These are phyloP conservation scores for Salvelinus alpinus DNA, from an alignment of 2,113 vertebrate species.

Conservation along the genomic window DNA sequence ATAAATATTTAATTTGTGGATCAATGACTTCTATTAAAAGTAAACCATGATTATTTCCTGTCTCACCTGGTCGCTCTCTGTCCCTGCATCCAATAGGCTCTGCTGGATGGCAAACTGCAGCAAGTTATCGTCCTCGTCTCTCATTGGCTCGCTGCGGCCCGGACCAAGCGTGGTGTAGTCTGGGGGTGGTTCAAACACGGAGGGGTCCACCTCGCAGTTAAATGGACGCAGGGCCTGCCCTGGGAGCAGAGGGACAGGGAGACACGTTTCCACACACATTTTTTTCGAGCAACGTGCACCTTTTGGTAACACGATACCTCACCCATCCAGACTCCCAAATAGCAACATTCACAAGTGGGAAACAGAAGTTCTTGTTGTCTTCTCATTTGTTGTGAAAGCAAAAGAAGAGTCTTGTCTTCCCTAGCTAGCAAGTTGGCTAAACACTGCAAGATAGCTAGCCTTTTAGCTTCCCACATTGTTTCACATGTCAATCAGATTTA, in stretches of 20 bases:
- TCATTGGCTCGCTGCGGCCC: slow-evolving; percentile 86
- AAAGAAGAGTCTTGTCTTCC: too few relatives aligned
- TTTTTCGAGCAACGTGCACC: too few relatives aligned
- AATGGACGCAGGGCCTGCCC: slow-evolving; percentile 70
- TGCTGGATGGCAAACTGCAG: slow-evolving; percentile 96
- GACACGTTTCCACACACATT: not conserved
- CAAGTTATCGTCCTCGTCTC: slow-evolving; percentile 90
- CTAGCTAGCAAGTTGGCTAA: too few relatives aligned
- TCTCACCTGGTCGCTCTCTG: slow-evolving; percentile 88
- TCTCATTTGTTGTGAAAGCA: too few relatives aligned
- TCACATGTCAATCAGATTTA: too few relatives aligned
- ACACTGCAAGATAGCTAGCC: too few relatives aligned
- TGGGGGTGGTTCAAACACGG: slow-evolving; percentile 86
- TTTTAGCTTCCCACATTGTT: too few relatives aligned
- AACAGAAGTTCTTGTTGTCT: too few relatives aligned
- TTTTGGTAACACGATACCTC: too few relatives aligned
- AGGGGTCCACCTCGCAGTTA: slow-evolving; percentile 86
- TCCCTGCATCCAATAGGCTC: slow-evolving; percentile 89
- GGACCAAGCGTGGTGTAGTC: slow-evolving; percentile 89
- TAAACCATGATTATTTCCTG: too few relatives aligned
- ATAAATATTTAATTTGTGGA: too few relatives aligned
- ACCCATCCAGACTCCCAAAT: not conserved
- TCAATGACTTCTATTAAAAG: too few relatives aligned
- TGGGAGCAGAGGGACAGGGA: slow-evolving; percentile 30
- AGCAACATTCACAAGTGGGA: not conserved